phyloP scores from a whole-genome alignment of 2,797 vertebrate genomes.

The Miichthys miiuy region DNA sequence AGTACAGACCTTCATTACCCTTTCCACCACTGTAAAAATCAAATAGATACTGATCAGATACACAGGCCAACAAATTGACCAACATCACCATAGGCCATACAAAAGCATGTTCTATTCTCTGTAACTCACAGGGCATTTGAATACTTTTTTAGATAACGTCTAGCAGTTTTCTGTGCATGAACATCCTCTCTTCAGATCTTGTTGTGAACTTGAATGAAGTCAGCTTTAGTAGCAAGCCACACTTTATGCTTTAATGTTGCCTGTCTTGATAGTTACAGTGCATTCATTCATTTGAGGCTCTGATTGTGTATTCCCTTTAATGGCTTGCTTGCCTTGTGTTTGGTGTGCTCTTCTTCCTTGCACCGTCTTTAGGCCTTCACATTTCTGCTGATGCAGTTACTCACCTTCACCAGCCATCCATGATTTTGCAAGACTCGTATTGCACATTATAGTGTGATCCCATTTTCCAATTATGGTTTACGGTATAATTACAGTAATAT shows the following conservation, averaged over 20 bases:
- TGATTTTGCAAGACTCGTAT: slow-evolving; percentile 51
- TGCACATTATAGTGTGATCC: slow-evolving; percentile 33
- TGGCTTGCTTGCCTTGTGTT: not conserved
- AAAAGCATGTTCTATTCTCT: no score
- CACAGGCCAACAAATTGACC: no score
- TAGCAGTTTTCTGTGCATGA: slow-evolving; percentile 21
- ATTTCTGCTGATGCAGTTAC: slow-evolving; percentile 25
- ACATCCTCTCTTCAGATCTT: slow-evolving; percentile 26
- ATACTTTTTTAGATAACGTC: slow-evolving; percentile 3
- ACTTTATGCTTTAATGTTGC: slow-evolving; percentile 46
- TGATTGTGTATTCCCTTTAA: slow-evolving; percentile 51
- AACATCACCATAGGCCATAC: not conserved
- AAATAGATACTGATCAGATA: no score
- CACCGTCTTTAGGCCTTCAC: not conserved
- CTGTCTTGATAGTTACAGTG: slow-evolving; percentile 31
- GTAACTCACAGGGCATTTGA: not conserved
- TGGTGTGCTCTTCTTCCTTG: not conserved
- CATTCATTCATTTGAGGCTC: slow-evolving; percentile 40
- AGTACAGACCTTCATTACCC: no score
- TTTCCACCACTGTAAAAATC: no score
- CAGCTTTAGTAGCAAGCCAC: slow-evolving; percentile 49
- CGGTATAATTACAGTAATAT: slow-evolving; percentile 80
- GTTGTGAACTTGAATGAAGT: slow-evolving; percentile 54
- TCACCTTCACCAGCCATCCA: slow-evolving; percentile 50
- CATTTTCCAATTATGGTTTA: slow-evolving; percentile 76